Percentiles rank a stretch among this genome's conserved stretches.
Evolutionary conservation across 1,140 invertebrate genomes (phyloP).

Genomic region (Pygmarrhopalites habei): DNA sequence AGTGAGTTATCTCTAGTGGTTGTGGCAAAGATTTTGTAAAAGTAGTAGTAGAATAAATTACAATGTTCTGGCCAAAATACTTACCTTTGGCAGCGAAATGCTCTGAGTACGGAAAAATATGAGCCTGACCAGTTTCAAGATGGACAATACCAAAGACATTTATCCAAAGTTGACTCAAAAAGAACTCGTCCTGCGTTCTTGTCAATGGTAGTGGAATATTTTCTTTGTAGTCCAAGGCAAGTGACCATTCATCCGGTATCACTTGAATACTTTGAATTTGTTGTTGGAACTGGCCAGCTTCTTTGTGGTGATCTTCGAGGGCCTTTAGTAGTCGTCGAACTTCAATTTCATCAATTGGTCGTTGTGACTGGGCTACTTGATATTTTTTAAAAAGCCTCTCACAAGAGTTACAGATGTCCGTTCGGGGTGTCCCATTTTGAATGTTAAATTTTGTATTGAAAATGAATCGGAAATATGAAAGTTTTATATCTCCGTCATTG

Average conservation of each 20-base stretch:
- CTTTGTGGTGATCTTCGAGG: neutral
- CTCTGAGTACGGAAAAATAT: conserved; percentile 1
- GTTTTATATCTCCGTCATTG: neutral
- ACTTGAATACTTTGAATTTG: neutral
- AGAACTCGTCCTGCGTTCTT: neutral
- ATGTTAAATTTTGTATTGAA: neutral
- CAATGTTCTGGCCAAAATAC: no score
- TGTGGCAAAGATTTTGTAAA: neutral
- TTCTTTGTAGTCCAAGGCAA: neutral
- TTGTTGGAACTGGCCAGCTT: neutral
- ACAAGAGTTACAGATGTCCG: neutral
- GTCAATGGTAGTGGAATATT: neutral
- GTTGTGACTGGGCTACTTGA: neutral
- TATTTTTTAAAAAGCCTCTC: neutral
- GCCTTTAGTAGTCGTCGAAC: neutral
- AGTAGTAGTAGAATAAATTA: neutral
- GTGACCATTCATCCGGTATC: neutral
- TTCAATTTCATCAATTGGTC: no score
- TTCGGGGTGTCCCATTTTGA: neutral
- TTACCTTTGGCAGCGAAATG: conserved; percentile 3
- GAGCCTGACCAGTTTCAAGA: neutral
- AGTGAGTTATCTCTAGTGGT: neutral
- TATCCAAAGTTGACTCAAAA: neutral
- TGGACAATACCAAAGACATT: neutral
- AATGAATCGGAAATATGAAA: neutral